Percentiles rank a stretch among this genome's conserved stretches.
phyloP scores from a whole-genome alignment of 2,113 vertebrate species.

The Phasianus colchicus region DNA sequence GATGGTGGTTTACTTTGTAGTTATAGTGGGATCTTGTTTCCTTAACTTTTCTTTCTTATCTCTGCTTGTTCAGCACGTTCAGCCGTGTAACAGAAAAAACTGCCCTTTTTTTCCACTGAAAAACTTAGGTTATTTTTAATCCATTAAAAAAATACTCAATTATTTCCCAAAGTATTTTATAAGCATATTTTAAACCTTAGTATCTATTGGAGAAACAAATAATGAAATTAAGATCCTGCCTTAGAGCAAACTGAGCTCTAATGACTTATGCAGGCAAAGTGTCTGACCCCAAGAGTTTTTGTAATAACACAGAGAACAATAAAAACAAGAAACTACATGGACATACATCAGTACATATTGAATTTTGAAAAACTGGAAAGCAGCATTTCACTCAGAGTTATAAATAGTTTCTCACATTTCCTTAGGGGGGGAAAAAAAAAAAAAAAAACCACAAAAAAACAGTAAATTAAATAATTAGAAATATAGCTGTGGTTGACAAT shows the following conservation, averaged over 20 bases:
- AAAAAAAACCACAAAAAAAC: not conserved
- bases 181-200: not conserved
- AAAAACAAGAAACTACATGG: not conserved
- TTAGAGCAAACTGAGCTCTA: not conserved
- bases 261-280: not conserved
- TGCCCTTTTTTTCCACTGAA: not conserved
- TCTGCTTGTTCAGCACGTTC: not conserved
- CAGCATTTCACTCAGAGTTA: not conserved
- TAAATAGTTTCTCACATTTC: not conserved
- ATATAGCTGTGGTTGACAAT: not conserved
- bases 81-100: rapidly evolving
- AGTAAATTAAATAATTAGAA: conserved; percentile 62
- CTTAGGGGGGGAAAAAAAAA: not conserved
- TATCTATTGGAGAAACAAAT: not conserved
- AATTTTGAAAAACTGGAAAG: not conserved
- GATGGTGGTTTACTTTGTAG: not conserved
- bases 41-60: not conserved
- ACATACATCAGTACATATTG: not conserved
- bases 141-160: not conserved
- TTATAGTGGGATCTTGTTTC: not conserved
- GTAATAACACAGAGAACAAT: not conserved
- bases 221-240: not conserved
- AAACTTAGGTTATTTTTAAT: not conserved
- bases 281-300: not conserved
- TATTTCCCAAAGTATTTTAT: not conserved